Base-by-base conservation (phyloP, 2,888 invertebrate species). In the Chrysomela aeneicollis region DNA sequence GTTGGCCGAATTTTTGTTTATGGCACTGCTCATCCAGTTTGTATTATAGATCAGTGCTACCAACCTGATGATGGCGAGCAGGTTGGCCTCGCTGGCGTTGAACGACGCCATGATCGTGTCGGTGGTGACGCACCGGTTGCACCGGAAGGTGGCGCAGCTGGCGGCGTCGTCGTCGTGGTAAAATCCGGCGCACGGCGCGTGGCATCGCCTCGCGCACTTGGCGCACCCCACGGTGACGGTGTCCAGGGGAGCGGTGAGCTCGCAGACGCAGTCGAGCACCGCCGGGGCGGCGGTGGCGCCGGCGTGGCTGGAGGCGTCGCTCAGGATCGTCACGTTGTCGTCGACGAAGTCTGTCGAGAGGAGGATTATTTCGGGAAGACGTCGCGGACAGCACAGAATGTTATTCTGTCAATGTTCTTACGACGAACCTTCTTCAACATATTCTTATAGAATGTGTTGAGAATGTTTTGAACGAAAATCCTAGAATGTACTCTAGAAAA, bases 151-250 rank as follows among this genome's bases (percentile, higher is more conserved):
- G 10, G 15, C 42, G 42, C 42, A n/a, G 42, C 9, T 15, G 10
- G 42, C 90, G 10, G 42, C 90, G 79, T 92, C 92, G 74, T 90
- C 88, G 77, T 92, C 90, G 74, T 87, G 87, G 93, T 93, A 93
- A 73, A 90, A 90, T 22, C 92, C 92, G 58, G 92, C 92, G 81
- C 93, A 93, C 81, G 89, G 42, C 42, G n/a, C 42, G 15, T 42
- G 42, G 42, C 42, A 42, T 3, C n/a, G 42, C 15, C 42, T 8
- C 15, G n/a, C 15, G 42, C 42, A 42, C 42, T 15, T 42, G 42
- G 4, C 15, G 42, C 42, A 42, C 42, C 3, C 15, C 10, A 35
- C 12, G 8, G 35, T 10, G 15, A 2, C 2, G n/a, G 15, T 15
- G 2, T n/a, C 10, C 42, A 12, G 1, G 1, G n/a, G n/a, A 1